Conservation (phyloP, 1,140 invertebrate genomes). For the Planococcus citri region DNA sequence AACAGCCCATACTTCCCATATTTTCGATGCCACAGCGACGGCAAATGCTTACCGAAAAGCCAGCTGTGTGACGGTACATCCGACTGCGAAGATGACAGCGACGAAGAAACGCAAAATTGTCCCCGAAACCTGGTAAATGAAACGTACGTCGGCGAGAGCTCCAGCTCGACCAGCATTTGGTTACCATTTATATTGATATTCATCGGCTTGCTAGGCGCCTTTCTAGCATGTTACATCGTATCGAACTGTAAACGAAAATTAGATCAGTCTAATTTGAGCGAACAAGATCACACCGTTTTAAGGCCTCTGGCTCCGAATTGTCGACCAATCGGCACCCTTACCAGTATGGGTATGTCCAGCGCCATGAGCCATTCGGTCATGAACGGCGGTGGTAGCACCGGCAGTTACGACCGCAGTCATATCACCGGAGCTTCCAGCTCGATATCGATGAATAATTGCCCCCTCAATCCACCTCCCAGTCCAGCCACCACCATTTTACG, state of each 20-base stretch:
- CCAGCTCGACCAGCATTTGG: conserved; percentile 23
- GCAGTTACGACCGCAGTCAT: conserved; percentile 62
- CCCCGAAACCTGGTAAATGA: too few species aligned
- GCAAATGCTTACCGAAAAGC: conserved; percentile 43
- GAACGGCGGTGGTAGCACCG: conserved; percentile 36
- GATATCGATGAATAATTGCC: conserved; percentile 32
- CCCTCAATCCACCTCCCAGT: conserved; percentile 78
- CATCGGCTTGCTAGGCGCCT: too few species aligned
- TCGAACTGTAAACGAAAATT: not conserved
- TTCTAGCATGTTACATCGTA: too few species aligned
- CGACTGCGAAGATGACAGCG: too few species aligned
- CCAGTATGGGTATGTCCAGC: not conserved
- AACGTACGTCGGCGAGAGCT: conserved; percentile 27
- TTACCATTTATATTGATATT: too few species aligned
- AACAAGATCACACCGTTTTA: not conserved
- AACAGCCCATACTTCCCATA: conserved; percentile 32
- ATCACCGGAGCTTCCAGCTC: conserved; percentile 58
- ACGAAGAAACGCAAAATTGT: too few species aligned
- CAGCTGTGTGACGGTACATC: conserved; percentile 47
- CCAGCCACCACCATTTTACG: conserved; percentile 56
- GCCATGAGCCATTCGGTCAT: not conserved
- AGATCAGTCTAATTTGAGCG: not conserved
- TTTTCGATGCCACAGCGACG: conserved; percentile 43
- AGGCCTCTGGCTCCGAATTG: not conserved
- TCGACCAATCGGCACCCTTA: not conserved